Evolutionary conservation across 2,888 invertebrate species (phyloP), one percentile per base, ranked within the genome.

Genomic region (Hirudinaria manillensis): DNA sequence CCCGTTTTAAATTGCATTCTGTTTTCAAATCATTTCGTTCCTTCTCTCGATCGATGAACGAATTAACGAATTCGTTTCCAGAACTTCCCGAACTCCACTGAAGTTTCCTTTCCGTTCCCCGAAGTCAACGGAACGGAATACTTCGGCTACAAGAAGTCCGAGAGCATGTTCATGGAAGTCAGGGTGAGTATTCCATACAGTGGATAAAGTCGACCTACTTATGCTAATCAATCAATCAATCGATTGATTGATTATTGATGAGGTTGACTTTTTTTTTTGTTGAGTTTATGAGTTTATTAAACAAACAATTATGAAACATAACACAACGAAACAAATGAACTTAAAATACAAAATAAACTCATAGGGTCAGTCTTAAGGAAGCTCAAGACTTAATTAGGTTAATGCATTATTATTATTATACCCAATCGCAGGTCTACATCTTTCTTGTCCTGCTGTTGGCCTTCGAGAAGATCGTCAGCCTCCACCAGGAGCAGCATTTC

Each of bases 371-470:
- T n/a, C n/a, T n/a, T n/a, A n/a, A n/a, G n/a, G n/a, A 66, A 27
- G 16, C 13, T 66, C 24, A 13, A 19, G 24, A 24, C 24, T 19
- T 66, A 13, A 68, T 21, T 32, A 32, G 7, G 7, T 32, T 21
- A 68, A 24, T 32, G 34, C 34, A 53, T 16, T 53, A 53, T 21
- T 16, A 16, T 53, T 53, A 53, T 53, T 16, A 53, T 21, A 16
- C 13, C 56, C 29, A 19, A 3, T 27, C 21, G n/a, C 80, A 87
- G 87, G 84, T 85, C 77, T 86, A 86, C 80, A 81, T 87, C 81
- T 86, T 87, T 6, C 90, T 94, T 76, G 90, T 97, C 80, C 88
- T 93, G 0, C 89, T 94, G 16, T 90, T 94, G 61, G 94, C 93
- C 0, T 86, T 95, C 78, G 91, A 94, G 85, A 91, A 93, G 0